phyloP scores from a whole-genome alignment of 2,797 vertebrate genomes.

The Scolopax rusticola region DNA sequence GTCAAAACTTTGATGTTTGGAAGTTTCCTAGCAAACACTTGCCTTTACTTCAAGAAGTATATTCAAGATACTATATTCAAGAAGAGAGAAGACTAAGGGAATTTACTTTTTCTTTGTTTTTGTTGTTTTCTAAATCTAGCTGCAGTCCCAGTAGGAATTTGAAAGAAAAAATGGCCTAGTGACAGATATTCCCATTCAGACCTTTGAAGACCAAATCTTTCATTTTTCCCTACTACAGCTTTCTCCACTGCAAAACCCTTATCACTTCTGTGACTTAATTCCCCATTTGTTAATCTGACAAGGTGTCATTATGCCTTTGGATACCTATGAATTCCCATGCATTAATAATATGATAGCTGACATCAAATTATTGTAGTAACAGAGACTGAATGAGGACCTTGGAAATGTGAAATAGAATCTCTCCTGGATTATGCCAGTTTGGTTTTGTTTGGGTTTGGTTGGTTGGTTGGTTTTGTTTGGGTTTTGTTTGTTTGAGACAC shows the following conservation, averaged over 20 bases:
- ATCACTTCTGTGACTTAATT: background rate
- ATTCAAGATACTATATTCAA: background rate
- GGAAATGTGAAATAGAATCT: background rate
- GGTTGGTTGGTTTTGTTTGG: no score
- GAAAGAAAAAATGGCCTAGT: background rate
- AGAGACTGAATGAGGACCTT: background rate
- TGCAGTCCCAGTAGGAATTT: background rate
- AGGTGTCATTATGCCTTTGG: background rate
- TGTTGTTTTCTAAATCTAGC: background rate
- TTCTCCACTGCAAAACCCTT: background rate
- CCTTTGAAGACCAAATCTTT: background rate
- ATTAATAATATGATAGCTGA: background rate
- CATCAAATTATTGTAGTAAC: background rate
- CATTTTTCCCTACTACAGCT: background rate
- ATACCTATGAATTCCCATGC: background rate
- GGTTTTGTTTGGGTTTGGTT: no score
- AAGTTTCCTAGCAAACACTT: background rate
- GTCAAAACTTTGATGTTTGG: background rate
- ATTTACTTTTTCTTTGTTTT: background rate
- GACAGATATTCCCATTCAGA: background rate
- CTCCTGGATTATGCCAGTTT: background rate
- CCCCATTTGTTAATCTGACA: background rate
- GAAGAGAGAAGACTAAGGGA: background rate
- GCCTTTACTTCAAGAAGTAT: background rate
- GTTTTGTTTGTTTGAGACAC: background rate